Base-by-base conservation (phyloP, 2,888 invertebrate genomes). In the Rugalucina vietnamica region DNA sequence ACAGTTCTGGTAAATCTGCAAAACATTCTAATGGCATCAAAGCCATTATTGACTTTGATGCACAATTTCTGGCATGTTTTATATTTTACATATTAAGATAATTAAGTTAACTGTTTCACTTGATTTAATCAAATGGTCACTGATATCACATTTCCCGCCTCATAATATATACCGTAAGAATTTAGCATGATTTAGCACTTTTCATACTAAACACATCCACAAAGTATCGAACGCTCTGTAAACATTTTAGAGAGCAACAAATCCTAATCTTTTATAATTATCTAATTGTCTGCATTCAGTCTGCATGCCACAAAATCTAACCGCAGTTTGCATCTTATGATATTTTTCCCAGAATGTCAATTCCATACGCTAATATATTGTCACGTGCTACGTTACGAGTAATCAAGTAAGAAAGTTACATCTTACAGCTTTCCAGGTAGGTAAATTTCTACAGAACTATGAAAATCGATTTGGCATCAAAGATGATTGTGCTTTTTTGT, bases 1-100 rank as follows among this genome's bases (percentile, higher is more conserved):
- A 65, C 32, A 65, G 34, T 34, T 65, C 65, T 65, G 65, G 65
- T 34, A 65, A 34, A n/a, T 65, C 34, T n/a, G n/a, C n/a, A n/a
- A n/a, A n/a, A n/a, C n/a, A n/a, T 1, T 65, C 65, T 29, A 65
- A 5, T 1, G 34, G 14, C 65, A 65, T 65, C 34, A 65, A 65
- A 65, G 65, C 5, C 65, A 65, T 65, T 34, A 34, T 29, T 14
- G 34, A 27, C 29, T 29, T 65, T 12, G 10, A 34, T 5, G 24
- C 21, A 43, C 8, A 12, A 43, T 43, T 12, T 43, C 18, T 43
- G 43, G 8, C 8, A 18, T 43, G 8, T 43, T 43, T 8, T 43
- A 43, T 43, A 12, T 43, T 18, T 43, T 43, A 8, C 18, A 12
- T 43, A 12, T 43, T 18, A 18, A 43, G 18, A 18, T 12, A 43